Evolutionary conservation across 2,797 vertebrate genomes (phyloP).

Genomic region (Malacoctenus gilli): DNA sequence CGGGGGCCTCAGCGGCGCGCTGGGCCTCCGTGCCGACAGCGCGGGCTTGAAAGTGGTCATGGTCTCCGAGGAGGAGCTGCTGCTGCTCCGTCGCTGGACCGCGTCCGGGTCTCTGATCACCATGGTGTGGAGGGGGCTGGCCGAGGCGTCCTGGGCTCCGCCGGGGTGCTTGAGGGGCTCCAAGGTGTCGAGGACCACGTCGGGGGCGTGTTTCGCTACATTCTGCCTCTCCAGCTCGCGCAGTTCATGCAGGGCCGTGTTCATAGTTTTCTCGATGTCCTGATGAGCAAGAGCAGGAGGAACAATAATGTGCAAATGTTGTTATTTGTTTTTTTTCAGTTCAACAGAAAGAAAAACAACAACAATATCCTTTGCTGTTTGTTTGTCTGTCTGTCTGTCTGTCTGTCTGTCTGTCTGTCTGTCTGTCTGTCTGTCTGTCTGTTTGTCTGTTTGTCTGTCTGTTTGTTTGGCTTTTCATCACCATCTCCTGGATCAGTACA

Average conservation of each 20-base stretch:
- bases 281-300: slow-evolving; percentile 57
- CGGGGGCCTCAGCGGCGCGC: slow-evolving; percentile 87
- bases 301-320: background rate
- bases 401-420: no score
- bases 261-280: slow-evolving; percentile 99
- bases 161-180: slow-evolving; percentile 89
- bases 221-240: slow-evolving; percentile 95
- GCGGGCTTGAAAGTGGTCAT: slow-evolving; percentile 95
- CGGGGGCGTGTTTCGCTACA: slow-evolving; percentile 92
- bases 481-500: no score
- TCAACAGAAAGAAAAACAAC: no score
- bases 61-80: slow-evolving; percentile 90
- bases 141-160: slow-evolving; percentile 72
- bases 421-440: no score
- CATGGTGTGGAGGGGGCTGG: slow-evolving; percentile 93
- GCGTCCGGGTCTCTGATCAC: slow-evolving; percentile 93
- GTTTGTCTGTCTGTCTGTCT: no score
- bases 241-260: slow-evolving; percentile 91
- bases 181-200: slow-evolving; percentile 94
- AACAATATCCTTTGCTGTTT: no score
- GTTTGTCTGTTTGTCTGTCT: no score
- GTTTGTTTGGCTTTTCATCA: no score
- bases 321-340: no score
- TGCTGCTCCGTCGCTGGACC: slow-evolving; percentile 89
- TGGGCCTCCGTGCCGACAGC: slow-evolving; percentile 85